These are phyloP conservation scores for Cliona cf. orientalis DNA, from an alignment of 37 sponge, comb jelly and placozoan genomes.

Conservation along the genomic window DNA sequence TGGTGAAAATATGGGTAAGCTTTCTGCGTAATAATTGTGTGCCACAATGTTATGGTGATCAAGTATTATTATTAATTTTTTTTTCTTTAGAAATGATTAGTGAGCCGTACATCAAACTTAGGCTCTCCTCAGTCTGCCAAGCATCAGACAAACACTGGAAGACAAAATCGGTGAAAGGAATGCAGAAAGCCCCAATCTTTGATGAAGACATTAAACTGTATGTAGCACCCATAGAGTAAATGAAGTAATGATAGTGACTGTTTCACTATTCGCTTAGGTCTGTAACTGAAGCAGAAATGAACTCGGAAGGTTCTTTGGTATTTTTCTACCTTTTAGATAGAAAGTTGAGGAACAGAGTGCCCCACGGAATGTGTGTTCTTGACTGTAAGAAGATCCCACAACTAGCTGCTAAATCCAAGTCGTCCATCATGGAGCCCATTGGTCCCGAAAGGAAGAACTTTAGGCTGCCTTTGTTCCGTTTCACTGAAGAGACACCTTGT, in stretches of 20 bases:
- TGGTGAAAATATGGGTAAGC: constrained; percentile 12
- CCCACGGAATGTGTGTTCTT: constrained; percentile 62
- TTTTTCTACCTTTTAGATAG: constrained; percentile 54
- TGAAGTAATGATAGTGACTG: too few relatives aligned
- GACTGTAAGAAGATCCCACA: constrained; percentile 24
- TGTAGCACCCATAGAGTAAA: constrained; percentile 4
- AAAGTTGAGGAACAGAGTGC: constrained; percentile 43
- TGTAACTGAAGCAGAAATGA: constrained; percentile 4
- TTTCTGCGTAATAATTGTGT: constrained; percentile 1
- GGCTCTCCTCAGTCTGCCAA: constrained; percentile 6
- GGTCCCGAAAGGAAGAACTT: constrained; percentile 9
- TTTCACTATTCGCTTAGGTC: neutral
- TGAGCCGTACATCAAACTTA: constrained; percentile 11
- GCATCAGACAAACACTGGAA: constrained; percentile 23
- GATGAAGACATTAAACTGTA: constrained; percentile 52
- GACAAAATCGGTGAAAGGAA: constrained; percentile 38
- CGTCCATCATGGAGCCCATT: neutral
- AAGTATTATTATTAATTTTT: too few relatives aligned
- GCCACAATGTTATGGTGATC: neutral
- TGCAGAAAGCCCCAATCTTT: constrained; percentile 62
- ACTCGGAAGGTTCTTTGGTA: constrained; percentile 44
- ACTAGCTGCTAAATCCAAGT: neutral
- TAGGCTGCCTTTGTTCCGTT: constrained; percentile 32
- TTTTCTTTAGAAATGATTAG: constrained; percentile 50
- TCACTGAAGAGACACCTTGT: neutral